A percentile compares a stretch with the other conserved stretches of the same genome.
These are phyloP conservation scores for Silurus aristotelis DNA, from an alignment of 2,797 vertebrate genomes.

Conservation along the genomic window DNA sequence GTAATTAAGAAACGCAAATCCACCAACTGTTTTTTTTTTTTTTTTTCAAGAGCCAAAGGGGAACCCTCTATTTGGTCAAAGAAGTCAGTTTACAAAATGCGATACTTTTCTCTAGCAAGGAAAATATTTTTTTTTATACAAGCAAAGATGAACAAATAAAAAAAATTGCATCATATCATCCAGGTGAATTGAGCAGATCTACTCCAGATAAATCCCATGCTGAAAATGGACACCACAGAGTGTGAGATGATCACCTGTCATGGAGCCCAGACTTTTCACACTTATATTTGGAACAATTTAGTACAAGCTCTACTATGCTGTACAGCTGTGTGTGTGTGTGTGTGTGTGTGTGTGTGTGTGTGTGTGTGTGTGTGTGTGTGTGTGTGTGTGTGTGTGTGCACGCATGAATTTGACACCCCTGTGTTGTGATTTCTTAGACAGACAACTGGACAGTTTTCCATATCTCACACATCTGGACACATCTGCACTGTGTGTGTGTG, in stretches of 20 bases:
- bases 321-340: neutral
- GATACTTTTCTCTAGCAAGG: neutral
- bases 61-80: too few species aligned
- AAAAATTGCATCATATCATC: too few species aligned
- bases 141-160: too few species aligned
- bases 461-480: slow-evolving; percentile 1
- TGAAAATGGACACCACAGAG: neutral
- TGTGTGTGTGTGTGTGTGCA: slow-evolving; percentile 4
- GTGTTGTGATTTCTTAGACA: neutral
- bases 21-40: neutral
- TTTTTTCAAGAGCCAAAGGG: neutral
- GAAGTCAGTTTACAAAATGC: too few species aligned
- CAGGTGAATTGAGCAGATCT: too few species aligned
- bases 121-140: too few species aligned
- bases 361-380: neutral
- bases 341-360: neutral
- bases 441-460: neutral
- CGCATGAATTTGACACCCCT: neutral
- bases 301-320: neutral
- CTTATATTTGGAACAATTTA: neutral
- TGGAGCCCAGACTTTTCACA: neutral
- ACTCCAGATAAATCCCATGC: neutral
- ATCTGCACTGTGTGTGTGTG: neutral
- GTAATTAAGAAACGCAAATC: neutral
- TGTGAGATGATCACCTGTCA: neutral